phyloP scores from a whole-genome alignment of 2,888 invertebrate genomes.

The Eubasilissa splendida region DNA sequence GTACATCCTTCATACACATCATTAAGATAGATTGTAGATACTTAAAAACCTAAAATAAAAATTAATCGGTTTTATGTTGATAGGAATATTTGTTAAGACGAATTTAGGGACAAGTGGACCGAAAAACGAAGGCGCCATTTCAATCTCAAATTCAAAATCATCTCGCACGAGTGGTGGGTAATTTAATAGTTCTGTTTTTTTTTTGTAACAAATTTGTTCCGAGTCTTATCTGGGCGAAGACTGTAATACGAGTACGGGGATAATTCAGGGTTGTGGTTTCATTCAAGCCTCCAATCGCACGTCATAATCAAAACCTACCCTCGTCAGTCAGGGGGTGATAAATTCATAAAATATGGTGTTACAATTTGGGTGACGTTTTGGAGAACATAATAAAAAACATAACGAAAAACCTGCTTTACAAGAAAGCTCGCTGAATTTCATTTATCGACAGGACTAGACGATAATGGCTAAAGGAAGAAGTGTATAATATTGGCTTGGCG shows the following conservation, averaged over 20 bases:
- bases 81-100: background rate
- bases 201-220: conserved; percentile 6
- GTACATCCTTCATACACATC: too few relatives aligned
- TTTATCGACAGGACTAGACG: too few relatives aligned
- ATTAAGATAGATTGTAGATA: too few relatives aligned
- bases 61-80: too few relatives aligned
- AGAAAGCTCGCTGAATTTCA: too few relatives aligned
- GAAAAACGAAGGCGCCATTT: conserved; percentile 20
- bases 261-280: conserved; percentile 14
- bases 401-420: background rate
- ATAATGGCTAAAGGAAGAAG: too few relatives aligned
- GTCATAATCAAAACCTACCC: conserved; percentile 29
- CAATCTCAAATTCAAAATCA: background rate
- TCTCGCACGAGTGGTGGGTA: conserved; percentile 16
- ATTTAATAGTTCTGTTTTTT: background rate
- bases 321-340: conserved; percentile 24
- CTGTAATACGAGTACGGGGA: conserved; percentile 29
- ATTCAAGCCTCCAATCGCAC: conserved; percentile 16
- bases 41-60: too few relatives aligned
- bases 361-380: conserved; percentile 7
- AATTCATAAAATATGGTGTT: conserved; percentile 14
- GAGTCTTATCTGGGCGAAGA: conserved; percentile 1
- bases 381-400: background rate
- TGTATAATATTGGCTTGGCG: too few relatives aligned
- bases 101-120: conserved; percentile 13